phyloP scores from a whole-genome alignment of 2,888 invertebrate genomes.

The Leucozona laternaria region DNA sequence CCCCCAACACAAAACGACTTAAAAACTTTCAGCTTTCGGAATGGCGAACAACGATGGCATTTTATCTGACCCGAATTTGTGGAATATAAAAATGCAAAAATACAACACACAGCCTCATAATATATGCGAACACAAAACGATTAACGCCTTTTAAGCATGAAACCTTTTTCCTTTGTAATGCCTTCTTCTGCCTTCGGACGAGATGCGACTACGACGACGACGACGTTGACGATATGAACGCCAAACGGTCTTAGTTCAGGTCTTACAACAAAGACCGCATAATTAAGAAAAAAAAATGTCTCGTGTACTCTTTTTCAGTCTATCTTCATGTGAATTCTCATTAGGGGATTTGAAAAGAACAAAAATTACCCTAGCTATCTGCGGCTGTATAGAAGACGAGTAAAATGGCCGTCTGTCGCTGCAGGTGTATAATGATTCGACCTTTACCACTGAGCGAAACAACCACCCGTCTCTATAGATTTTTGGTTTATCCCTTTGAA shows the following conservation, averaged over 20 bases:
- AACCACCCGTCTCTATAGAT: constrained; percentile 7
- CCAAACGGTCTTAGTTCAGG: constrained; percentile 1
- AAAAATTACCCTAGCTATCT: constrained; percentile 59
- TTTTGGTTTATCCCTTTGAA: constrained; percentile 37
- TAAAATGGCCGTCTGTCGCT: constrained; percentile 61
- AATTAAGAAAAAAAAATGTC: constrained; percentile 61
- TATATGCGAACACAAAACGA: constrained; percentile 65
- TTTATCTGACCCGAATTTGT: constrained; percentile 48
- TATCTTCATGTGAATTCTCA: constrained; percentile 63
- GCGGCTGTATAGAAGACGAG: constrained; percentile 45
- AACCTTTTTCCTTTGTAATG: constrained; percentile 15
- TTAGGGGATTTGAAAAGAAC: constrained; percentile 56
- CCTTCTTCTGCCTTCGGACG: neutral
- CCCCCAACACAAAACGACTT: constrained; percentile 53
- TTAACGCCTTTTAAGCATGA: constrained; percentile 48
- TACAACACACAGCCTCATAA: constrained; percentile 69
- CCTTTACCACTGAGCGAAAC: constrained; percentile 56
- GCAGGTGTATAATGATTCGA: constrained; percentile 47
- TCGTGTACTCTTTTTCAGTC: constrained; percentile 26
- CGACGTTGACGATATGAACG: neutral
- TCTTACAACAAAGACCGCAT: constrained; percentile 66
- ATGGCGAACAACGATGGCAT: constrained; percentile 47
- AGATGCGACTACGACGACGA: neutral
- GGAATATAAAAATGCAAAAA: constrained; percentile 68
- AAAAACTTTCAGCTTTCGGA: constrained; percentile 61